A percentile compares a stretch with the other conserved stretches of the same genome.
Evolutionary conservation across 2,113 vertebrate genomes (phyloP).

Genomic region (Leptobrachium ailaonicum): DNA sequence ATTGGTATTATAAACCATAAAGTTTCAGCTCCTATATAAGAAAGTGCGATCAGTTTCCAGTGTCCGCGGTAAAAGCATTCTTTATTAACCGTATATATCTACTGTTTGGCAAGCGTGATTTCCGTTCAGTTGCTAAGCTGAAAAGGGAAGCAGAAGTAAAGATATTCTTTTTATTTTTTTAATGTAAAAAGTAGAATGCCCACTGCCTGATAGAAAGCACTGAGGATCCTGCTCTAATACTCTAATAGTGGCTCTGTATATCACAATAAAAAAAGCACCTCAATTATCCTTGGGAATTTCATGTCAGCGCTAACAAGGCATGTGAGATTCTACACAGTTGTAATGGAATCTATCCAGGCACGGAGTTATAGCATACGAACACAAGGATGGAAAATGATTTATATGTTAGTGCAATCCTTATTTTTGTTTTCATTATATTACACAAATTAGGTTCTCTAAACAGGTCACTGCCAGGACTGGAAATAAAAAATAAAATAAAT

Average conservation of each 20-base stretch:
- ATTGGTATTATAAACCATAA: slow-evolving; percentile 49
- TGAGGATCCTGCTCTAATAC: not conserved
- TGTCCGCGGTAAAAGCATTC: slow-evolving; percentile 36
- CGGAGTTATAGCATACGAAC: not conserved
- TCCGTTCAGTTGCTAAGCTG: not conserved
- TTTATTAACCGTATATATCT: slow-evolving; percentile 40
- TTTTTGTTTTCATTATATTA: not conserved
- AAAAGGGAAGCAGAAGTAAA: not conserved
- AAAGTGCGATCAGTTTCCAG: slow-evolving; percentile 33
- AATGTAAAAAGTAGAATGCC: not conserved
- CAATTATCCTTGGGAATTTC: not conserved
- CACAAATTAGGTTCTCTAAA: not conserved
- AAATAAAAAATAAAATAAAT: not conserved
- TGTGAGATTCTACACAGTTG: not conserved
- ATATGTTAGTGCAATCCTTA: not conserved
- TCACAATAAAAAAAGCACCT: not conserved
- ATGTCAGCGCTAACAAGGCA: not conserved
- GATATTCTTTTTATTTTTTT: slow-evolving; percentile 1
- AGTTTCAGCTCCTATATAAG: slow-evolving; percentile 42
- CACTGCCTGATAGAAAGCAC: not conserved
- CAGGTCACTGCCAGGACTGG: not conserved
- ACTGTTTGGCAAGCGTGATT: slow-evolving; percentile 29
- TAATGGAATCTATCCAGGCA: not conserved
- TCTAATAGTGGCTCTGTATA: not conserved
- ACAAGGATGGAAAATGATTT: not conserved